Conservation (phyloP, 2,113 vertebrate species). For the Callorhinus ursinus region DNA sequence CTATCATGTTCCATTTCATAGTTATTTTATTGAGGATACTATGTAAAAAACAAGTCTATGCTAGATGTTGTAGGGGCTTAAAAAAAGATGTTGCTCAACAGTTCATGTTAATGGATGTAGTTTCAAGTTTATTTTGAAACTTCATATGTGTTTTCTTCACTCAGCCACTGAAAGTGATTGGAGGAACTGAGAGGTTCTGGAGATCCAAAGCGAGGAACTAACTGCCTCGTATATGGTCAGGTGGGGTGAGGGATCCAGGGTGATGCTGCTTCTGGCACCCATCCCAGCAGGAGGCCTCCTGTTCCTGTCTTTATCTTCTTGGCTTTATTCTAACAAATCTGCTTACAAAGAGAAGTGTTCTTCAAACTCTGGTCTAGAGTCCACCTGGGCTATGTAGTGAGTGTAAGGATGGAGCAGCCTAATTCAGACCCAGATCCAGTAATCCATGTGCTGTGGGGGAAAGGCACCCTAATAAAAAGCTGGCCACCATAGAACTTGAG, state of each 20-base stretch:
- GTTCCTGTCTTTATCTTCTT: neutral
- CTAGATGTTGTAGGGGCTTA: neutral
- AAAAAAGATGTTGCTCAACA: neutral
- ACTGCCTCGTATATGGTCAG: neutral
- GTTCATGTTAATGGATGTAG: neutral
- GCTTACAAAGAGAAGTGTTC: neutral
- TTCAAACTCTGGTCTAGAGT: neutral
- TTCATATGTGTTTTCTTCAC: neutral
- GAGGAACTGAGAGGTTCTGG: neutral
- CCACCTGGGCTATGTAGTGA: neutral
- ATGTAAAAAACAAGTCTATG: neutral
- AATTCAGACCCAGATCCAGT: neutral
- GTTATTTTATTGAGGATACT: neutral
- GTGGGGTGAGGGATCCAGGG: neutral
- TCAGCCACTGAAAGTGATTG: neutral
- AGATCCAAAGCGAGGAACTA: neutral
- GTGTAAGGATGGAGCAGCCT: neutral
- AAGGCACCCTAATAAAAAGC: neutral
- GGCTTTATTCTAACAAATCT: neutral
- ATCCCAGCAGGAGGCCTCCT: neutral
- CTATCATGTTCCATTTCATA: neutral
- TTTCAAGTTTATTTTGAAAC: neutral
- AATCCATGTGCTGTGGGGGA: neutral
- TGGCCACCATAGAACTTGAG: neutral
- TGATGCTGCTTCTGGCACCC: neutral